Evolutionary conservation across 1,140 invertebrate genomes (phyloP).

Genomic region (Leucophenga varia): DNA sequence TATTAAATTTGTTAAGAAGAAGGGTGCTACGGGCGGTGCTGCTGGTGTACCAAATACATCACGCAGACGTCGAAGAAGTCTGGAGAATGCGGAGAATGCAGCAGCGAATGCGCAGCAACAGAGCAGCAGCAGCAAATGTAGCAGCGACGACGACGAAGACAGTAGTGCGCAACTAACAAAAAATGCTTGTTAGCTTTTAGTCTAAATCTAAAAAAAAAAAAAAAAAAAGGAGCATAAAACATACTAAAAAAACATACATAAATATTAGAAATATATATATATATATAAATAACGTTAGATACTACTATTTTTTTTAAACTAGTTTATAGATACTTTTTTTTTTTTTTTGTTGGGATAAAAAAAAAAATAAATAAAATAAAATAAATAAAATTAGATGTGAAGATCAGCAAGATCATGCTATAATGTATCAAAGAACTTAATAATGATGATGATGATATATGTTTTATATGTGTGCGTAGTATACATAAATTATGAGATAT

Average conservation of each 20-base stretch:
- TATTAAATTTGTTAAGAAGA: constrained; percentile 83
- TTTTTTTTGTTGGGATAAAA: too few species aligned
- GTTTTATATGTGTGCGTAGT: too few species aligned
- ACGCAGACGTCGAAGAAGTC: constrained; percentile 34
- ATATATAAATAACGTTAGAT: neutral
- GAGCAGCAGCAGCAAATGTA: constrained; percentile 11
- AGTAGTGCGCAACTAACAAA: neutral
- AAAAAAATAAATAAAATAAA: too few species aligned
- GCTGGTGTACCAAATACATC: constrained; percentile 38
- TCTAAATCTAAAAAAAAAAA: constrained; percentile 4
- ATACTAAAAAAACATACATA: neutral
- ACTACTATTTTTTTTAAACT: too few species aligned
- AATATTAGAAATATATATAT: constrained; percentile 5
- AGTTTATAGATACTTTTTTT: too few species aligned
- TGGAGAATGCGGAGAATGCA: neutral
- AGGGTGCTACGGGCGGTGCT: constrained; percentile 53
- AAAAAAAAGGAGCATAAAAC: neutral
- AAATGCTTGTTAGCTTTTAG: constrained; percentile 33
- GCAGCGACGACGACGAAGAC: neutral
- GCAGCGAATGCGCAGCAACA: neutral
- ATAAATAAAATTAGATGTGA: too few species aligned
- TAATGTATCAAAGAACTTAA: too few species aligned
- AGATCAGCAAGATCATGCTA: too few species aligned
- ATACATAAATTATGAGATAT: too few species aligned
- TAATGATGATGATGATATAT: too few species aligned